These are phyloP conservation scores for Drosophila fungiperda DNA, from an alignment of 2,888 invertebrate genomes.

Conservation along the genomic window DNA sequence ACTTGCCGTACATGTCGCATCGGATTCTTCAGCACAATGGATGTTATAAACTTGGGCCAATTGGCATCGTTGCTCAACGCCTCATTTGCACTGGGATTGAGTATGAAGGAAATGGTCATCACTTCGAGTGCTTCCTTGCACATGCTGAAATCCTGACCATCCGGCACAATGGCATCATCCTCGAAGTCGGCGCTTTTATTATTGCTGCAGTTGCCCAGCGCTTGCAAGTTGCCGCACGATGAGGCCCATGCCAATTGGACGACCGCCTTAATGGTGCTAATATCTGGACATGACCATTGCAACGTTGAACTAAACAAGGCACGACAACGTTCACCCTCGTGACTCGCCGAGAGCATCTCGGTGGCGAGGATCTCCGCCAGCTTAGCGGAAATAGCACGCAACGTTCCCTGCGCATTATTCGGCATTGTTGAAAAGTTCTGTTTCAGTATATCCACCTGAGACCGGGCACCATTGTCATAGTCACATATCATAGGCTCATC, in stretches of 20 bases:
- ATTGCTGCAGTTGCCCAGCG: conserved; percentile 87
- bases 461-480: conserved; percentile 85
- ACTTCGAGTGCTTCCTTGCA: conserved; percentile 97
- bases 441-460: conserved; percentile 88
- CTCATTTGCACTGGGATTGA: conserved; percentile 95
- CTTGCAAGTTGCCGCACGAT: conserved; percentile 90
- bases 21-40: conserved; percentile 93
- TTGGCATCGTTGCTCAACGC: conserved; percentile 91
- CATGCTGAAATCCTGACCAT: conserved; percentile 89
- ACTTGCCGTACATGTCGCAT: conserved; percentile 87
- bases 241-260: conserved; percentile 93
- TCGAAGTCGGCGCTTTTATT: conserved; percentile 80
- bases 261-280: conserved; percentile 90
- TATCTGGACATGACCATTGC: conserved; percentile 90
- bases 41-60: conserved; percentile 96
- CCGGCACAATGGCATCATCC: conserved; percentile 86
- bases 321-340: conserved; percentile 86
- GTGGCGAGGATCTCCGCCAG: conserved; percentile 93
- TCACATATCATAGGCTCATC: conserved; percentile 86
- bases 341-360: conserved; percentile 86
- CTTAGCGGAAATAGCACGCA: conserved; percentile 93
- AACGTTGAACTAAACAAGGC: conserved; percentile 87
- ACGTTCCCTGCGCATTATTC: conserved; percentile 93
- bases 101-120: conserved; percentile 93
- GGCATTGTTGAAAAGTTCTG: conserved; percentile 92